Evolutionary conservation across 2,888 invertebrate genomes (phyloP).

Genomic region (Scrobipalpa costella): DNA sequence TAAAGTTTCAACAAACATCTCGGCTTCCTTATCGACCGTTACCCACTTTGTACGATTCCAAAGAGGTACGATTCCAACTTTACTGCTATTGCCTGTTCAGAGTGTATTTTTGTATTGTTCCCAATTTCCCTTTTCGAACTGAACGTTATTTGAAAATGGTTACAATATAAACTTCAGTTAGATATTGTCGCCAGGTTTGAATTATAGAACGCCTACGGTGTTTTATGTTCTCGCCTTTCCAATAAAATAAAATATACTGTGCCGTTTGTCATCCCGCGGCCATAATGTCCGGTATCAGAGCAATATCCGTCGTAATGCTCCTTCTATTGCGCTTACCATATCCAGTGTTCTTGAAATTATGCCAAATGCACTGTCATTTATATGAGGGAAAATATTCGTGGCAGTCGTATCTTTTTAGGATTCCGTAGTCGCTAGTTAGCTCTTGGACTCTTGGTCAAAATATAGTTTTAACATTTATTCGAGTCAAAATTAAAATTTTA

Average conservation of each 20-base stretch:
- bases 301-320: conserved; percentile 43
- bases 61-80: conserved; percentile 10
- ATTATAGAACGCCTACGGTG: conserved; percentile 22
- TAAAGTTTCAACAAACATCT: conserved; percentile 1
- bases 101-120: conserved; percentile 18
- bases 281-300: conserved; percentile 47
- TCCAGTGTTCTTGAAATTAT: conserved; percentile 25
- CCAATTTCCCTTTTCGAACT: conserved; percentile 13
- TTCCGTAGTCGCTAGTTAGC: too few species aligned
- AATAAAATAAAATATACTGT: conserved; percentile 29
- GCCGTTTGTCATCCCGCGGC: conserved; percentile 35
- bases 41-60: conserved; percentile 8
- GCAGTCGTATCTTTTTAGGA: background rate
- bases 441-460: too few species aligned
- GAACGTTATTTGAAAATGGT: background rate
- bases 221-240: conserved; percentile 29
- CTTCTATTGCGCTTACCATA: conserved; percentile 37
- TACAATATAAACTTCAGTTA: conserved; percentile 7
- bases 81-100: background rate
- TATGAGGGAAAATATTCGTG: background rate
- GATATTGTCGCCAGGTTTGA: conserved; percentile 1
- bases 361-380: conserved; percentile 26
- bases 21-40: conserved; percentile 5
- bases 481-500: background rate
- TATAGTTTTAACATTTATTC: background rate